A percentile compares a stretch with the other conserved stretches of the same genome.
These are phyloP conservation scores for Cephalophus harveyi DNA, from an alignment of 2,113 vertebrate genomes.

Conservation along the genomic window DNA sequence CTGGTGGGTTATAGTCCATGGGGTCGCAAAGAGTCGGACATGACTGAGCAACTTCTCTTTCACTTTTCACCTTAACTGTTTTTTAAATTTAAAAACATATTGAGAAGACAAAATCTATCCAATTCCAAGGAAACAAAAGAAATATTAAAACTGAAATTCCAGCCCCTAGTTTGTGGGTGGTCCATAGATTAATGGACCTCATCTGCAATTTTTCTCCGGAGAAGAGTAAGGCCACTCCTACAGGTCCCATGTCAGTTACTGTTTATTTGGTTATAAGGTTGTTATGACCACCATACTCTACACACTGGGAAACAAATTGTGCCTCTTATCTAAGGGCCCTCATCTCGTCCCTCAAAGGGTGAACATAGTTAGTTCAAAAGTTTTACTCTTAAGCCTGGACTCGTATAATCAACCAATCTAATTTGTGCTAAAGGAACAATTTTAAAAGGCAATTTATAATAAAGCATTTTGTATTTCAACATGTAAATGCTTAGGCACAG, in stretches of 20 bases:
- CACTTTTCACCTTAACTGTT: background rate
- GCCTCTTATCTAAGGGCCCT: background rate
- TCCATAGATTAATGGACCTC: background rate
- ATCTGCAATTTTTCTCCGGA: background rate
- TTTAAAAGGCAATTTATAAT: background rate
- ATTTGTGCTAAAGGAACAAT: background rate
- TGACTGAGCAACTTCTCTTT: too few species aligned
- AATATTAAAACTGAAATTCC: background rate
- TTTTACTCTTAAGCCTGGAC: background rate
- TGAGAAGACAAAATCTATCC: background rate
- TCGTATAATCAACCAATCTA: background rate
- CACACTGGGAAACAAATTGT: background rate
- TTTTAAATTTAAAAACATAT: background rate
- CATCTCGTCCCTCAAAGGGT: background rate
- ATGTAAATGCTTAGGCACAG: background rate
- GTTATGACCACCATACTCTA: background rate
- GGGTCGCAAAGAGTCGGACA: too few species aligned
- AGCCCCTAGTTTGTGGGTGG: background rate
- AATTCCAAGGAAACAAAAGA: background rate
- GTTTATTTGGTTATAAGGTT: background rate
- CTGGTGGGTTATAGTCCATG: too few species aligned
- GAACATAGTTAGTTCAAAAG: background rate
- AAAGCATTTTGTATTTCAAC: background rate
- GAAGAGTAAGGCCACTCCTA: background rate
- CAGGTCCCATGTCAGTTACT: background rate